Evolutionary conservation across 2,888 invertebrate species (phyloP).

Genomic region (Aproaerema taeniolella): DNA sequence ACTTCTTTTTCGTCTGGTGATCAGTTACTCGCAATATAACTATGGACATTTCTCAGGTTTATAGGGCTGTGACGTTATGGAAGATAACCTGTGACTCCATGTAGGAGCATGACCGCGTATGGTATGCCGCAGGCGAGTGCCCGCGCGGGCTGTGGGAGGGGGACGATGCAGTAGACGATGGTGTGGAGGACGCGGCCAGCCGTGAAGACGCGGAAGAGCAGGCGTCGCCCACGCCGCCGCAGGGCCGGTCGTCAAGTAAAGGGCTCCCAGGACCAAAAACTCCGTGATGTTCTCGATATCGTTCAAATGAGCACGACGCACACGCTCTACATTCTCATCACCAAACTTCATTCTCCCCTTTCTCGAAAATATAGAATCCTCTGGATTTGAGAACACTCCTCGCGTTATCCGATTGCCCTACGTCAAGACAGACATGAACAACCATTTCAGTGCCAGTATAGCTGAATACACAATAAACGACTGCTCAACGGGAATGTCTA

Average conservation of each 20-base stretch:
- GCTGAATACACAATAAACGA: slow-evolving; percentile 56
- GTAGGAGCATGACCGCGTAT: slow-evolving; percentile 41
- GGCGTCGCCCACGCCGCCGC: slow-evolving; percentile 43
- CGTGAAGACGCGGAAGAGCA: slow-evolving; percentile 72
- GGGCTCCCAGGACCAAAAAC: slow-evolving; percentile 78
- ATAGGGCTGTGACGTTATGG: slow-evolving; percentile 36
- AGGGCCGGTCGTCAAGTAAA: slow-evolving; percentile 80
- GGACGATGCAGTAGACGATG: slow-evolving; percentile 79
- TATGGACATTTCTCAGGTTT: too few relatives aligned
- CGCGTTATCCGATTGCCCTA: slow-evolving; percentile 33
- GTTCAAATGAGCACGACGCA: slow-evolving; percentile 80
- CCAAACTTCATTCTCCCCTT: slow-evolving; percentile 53
- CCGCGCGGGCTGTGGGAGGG: slow-evolving; percentile 77
- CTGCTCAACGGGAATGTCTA: slow-evolving; percentile 42
- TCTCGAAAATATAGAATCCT: slow-evolving; percentile 41
- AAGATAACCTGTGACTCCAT: slow-evolving; percentile 52
- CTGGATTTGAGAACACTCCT: slow-evolving; percentile 50
- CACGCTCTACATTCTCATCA: slow-evolving; percentile 49
- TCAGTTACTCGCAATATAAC: too few relatives aligned
- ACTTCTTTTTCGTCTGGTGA: too few relatives aligned
- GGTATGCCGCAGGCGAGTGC: slow-evolving; percentile 46
- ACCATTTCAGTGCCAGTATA: slow-evolving; percentile 49
- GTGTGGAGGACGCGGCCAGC: slow-evolving; percentile 78
- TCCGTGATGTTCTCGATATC: slow-evolving; percentile 84
- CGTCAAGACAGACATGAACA: slow-evolving; percentile 40